phyloP scores from a whole-genome alignment of 37 sponge, comb jelly and placozoan genomes.

The Oopsacas minuta region DNA sequence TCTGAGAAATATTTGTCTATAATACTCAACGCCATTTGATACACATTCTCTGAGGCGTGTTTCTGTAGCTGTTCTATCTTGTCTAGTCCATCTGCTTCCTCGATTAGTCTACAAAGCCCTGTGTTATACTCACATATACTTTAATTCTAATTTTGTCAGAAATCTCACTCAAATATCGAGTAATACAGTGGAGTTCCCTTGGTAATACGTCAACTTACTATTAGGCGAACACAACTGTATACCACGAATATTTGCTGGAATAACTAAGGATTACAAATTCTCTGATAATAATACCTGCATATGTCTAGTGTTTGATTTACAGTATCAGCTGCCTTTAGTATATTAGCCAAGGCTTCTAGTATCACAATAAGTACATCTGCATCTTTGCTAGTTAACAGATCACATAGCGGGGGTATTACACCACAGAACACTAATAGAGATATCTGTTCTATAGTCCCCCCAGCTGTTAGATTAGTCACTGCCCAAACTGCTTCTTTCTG shows the following conservation, averaged over 20 bases:
- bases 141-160: too few species aligned
- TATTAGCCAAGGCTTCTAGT: constrained; percentile 58
- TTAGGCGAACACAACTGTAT: not conserved
- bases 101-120: constrained; percentile 51
- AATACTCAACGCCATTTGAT: constrained; percentile 49
- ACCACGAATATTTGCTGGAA: too few species aligned
- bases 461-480: constrained; percentile 89
- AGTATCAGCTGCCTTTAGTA: constrained; percentile 51
- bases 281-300: constrained; percentile 18
- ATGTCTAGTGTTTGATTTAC: constrained; percentile 23
- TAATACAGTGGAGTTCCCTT: too few species aligned
- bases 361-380: constrained; percentile 52
- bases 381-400: constrained; percentile 68
- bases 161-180: too few species aligned
- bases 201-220: not conserved
- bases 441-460: constrained; percentile 69
- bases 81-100: constrained; percentile 74
- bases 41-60: constrained; percentile 66
- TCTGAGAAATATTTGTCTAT: constrained; percentile 81
- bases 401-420: constrained; percentile 71
- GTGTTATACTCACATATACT: too few species aligned
- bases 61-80: constrained; percentile 83
- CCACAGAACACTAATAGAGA: constrained; percentile 33
- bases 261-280: too few species aligned
- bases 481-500: constrained; percentile 98